These are phyloP conservation scores for Erethizon dorsatum DNA, from an alignment of 2,797 vertebrate genomes.

Conservation along the genomic window DNA sequence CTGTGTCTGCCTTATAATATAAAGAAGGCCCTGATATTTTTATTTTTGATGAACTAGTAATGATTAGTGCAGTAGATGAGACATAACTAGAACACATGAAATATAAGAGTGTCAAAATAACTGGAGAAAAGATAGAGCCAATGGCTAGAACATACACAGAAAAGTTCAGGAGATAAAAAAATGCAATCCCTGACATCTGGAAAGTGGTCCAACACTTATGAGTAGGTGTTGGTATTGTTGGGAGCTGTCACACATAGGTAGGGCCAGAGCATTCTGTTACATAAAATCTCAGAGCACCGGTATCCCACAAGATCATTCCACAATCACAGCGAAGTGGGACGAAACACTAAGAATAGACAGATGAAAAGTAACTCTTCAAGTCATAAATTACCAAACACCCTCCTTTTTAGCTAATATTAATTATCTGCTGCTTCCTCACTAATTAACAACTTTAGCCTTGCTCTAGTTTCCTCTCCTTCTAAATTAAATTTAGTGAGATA, in stretches of 20 bases:
- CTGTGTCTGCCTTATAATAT: background rate
- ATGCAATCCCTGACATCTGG: background rate
- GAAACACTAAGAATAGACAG: background rate
- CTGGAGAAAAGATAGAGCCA: background rate
- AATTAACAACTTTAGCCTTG: constrained; percentile 10
- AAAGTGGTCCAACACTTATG: background rate
- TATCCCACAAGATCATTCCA: background rate
- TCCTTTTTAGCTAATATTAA: background rate
- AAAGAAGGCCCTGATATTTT: background rate
- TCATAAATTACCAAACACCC: background rate
- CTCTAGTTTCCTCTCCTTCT: background rate
- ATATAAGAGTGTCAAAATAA: background rate
- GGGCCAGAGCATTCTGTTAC: background rate
- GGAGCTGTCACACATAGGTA: background rate
- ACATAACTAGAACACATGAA: constrained; percentile 15
- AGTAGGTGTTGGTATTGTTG: background rate
- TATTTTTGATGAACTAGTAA: constrained; percentile 39
- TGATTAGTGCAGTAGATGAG: constrained; percentile 45
- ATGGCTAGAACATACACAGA: background rate
- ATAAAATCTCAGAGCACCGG: background rate
- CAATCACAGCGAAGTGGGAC: background rate
- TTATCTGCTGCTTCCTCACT: background rate
- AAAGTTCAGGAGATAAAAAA: background rate
- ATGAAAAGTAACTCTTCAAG: background rate
- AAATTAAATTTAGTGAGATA: background rate